Percentiles rank a stretch among this genome's conserved stretches.
Evolutionary conservation across 35 echinoderm and acorn worm genomes (phyloP).

Genomic region (Acanthaster planci): DNA sequence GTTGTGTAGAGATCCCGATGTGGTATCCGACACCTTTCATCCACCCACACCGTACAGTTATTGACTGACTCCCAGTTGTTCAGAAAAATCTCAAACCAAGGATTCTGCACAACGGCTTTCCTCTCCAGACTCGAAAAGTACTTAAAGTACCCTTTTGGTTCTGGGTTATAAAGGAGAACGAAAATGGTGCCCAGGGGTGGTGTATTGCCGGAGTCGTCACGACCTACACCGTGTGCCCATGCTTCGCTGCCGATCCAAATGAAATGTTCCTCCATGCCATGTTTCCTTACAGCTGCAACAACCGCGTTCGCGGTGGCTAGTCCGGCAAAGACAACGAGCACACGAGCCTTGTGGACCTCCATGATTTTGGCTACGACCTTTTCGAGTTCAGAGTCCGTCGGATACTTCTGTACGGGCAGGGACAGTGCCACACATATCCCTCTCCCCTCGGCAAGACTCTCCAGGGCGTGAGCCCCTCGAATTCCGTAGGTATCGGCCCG

Average conservation of each 20-base stretch:
- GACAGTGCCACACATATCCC: slow-evolving; percentile 30
- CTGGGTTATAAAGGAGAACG: slow-evolving; percentile 4
- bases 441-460: background rate
- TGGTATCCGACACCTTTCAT: background rate
- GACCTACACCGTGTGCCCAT: background rate
- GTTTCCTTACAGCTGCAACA: background rate
- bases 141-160: background rate
- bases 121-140: background rate
- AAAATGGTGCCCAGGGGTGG: slow-evolving; percentile 3
- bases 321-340: slow-evolving; percentile 12
- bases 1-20: background rate
- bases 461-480: background rate
- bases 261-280: background rate
- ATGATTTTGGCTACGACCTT: background rate
- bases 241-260: slow-evolving; percentile 32
- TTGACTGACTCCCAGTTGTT: background rate
- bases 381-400: background rate
- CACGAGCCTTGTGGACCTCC: background rate
- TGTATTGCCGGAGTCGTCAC: background rate
- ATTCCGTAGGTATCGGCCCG: slow-evolving; percentile 34
- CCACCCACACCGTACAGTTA: background rate
- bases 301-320: background rate
- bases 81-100: background rate
- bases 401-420: background rate
- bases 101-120: background rate